Evolutionary conservation across 37 sponge, comb jelly and placozoan genomes (phyloP).

Genomic region (Crambe crambe): DNA sequence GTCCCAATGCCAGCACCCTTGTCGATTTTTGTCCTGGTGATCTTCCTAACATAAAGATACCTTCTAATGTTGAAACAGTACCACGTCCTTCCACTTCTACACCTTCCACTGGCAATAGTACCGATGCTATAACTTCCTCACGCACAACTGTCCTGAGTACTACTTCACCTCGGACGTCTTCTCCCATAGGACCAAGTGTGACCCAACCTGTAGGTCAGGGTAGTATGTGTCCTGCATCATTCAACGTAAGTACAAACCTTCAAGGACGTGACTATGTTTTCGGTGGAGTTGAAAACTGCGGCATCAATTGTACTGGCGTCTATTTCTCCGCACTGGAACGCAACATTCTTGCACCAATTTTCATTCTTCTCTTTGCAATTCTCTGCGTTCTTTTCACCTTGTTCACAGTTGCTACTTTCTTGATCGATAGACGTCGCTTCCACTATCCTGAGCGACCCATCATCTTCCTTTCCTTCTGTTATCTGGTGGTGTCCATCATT

Average conservation of each 20-base stretch:
- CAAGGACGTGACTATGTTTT: conserved; percentile 38
- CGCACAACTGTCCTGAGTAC: conserved; percentile 4
- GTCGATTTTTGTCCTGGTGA: background rate
- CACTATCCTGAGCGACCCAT: conserved; percentile 95
- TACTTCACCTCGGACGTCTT: background rate
- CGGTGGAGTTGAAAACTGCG: conserved; percentile 50
- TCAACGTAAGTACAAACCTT: background rate
- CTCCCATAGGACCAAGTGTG: background rate
- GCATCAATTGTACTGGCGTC: conserved; percentile 41
- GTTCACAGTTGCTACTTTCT: conserved; percentile 83
- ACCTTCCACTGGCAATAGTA: background rate
- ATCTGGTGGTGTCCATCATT: conserved; percentile 73
- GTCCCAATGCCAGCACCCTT: background rate
- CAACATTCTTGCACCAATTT: conserved; percentile 48
- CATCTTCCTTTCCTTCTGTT: conserved; percentile 80
- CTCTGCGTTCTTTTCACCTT: conserved; percentile 77
- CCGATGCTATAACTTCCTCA: too few relatives aligned
- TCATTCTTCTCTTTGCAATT: conserved; percentile 68
- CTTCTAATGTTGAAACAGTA: background rate
- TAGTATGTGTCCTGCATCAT: conserved; percentile 4
- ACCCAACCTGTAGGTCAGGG: background rate
- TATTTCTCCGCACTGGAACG: conserved; percentile 49
- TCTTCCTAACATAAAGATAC: background rate
- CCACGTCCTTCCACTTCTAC: background rate
- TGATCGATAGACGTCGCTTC: conserved; percentile 84